Conservation (phyloP, 2,797 vertebrate genomes). For the Tiaroga cobitis region DNA sequence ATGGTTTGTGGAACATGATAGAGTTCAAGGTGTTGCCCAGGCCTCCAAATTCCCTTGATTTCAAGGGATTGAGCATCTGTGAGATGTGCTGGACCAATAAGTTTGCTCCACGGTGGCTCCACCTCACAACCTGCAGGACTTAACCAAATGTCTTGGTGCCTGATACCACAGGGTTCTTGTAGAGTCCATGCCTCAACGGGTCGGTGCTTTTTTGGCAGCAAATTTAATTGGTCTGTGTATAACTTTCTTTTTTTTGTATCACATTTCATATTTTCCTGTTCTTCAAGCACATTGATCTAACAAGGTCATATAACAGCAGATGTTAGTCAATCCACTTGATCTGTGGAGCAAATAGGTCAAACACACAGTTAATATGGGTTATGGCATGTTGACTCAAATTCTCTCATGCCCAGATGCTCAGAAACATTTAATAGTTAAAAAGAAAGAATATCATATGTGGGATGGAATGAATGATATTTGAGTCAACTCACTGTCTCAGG, state of each 20-base stretch:
- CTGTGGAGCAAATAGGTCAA: constrained; percentile 25
- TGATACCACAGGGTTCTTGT: not conserved
- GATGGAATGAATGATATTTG: not conserved
- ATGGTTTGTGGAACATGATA: not conserved
- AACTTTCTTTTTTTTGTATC: not conserved
- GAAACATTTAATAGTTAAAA: not conserved
- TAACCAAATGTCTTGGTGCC: not conserved
- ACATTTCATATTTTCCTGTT: not conserved
- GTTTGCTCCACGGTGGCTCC: not conserved
- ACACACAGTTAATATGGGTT: constrained; percentile 26
- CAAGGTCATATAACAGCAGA: constrained; percentile 40
- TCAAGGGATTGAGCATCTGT: not conserved
- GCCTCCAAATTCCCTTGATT: not conserved
- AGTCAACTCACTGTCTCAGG: not conserved
- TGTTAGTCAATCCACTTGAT: constrained; percentile 29
- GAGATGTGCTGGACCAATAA: not conserved
- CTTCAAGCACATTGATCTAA: constrained; percentile 26
- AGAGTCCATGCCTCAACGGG: not conserved
- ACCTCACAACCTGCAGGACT: not conserved
- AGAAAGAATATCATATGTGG: not conserved
- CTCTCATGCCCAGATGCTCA: not conserved
- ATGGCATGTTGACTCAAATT: constrained; percentile 3
- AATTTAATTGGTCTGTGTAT: not conserved
- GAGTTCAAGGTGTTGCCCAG: not conserved
- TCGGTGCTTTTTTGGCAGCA: not conserved